These are phyloP conservation scores for Pterostichus niger DNA, from an alignment of 2,888 invertebrate species.

Conservation along the genomic window DNA sequence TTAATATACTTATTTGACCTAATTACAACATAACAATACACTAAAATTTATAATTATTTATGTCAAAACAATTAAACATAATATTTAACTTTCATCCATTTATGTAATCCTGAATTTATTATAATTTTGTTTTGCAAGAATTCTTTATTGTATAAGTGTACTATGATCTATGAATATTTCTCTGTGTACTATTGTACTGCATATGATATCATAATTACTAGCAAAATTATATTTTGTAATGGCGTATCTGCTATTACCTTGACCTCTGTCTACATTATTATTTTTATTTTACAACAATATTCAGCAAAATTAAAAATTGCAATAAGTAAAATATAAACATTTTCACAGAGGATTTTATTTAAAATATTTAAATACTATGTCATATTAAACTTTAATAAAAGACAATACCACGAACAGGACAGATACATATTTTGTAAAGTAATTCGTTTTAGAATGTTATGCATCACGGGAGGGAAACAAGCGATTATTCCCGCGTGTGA, in stretches of 20 bases:
- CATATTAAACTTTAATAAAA: no score
- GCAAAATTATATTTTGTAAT: neutral
- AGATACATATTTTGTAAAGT: neutral
- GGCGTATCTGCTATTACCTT: neutral
- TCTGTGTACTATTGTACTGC: neutral
- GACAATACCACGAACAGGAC: no score
- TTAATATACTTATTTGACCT: constrained; percentile 10
- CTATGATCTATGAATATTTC: neutral
- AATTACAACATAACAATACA: constrained; percentile 22
- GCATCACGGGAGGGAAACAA: no score
- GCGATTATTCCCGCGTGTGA: no score
- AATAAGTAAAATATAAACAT: no score
- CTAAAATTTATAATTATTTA: constrained; percentile 14
- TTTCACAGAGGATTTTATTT: no score
- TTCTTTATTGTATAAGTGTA: neutral
- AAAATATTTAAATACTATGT: no score
- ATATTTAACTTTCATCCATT: constrained; percentile 22
- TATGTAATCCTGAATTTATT: constrained; percentile 25
- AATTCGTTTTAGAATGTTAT: no score
- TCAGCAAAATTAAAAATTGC: no score
- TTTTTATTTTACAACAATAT: no score
- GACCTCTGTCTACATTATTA: constrained; percentile 9
- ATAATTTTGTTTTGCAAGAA: neutral
- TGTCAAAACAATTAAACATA: constrained; percentile 7
- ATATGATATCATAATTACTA: neutral